These are phyloP conservation scores for Sebastes matsubarae DNA, from an alignment of 2,797 vertebrate species.

Conservation along the genomic window DNA sequence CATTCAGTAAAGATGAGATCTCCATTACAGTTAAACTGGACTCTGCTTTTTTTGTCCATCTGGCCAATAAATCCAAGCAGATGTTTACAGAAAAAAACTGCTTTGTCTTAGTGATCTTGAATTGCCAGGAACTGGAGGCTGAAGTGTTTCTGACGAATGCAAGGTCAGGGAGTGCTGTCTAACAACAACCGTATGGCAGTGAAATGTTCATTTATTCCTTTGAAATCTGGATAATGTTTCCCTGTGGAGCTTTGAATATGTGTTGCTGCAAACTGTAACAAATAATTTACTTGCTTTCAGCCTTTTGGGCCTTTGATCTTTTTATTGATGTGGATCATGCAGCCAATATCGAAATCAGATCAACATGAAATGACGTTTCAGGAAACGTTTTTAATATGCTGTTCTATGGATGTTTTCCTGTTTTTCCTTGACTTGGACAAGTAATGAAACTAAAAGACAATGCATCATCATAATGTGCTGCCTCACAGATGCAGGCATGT, in stretches of 20 bases:
- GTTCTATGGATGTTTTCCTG: not conserved
- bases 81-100: slow-evolving; percentile 60
- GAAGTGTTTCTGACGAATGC: slow-evolving; percentile 61
- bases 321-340: not conserved
- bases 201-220: slow-evolving; percentile 1
- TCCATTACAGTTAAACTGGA: slow-evolving; percentile 63
- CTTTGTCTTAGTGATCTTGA: slow-evolving; percentile 12
- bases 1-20: slow-evolving; percentile 53
- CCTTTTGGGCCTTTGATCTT: not conserved
- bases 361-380: not conserved
- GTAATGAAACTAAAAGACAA: not conserved
- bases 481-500: not conserved
- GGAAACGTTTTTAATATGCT: not conserved
- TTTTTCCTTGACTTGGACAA: not conserved
- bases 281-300: not conserved
- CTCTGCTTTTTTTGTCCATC: slow-evolving; percentile 69
- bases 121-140: slow-evolving; percentile 19
- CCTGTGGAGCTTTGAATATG: not conserved
- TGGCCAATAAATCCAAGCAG: slow-evolving; percentile 72
- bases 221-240: not conserved
- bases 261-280: not conserved
- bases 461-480: not conserved
- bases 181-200: slow-evolving; percentile 36
- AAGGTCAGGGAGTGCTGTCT: slow-evolving; percentile 29
- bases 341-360: not conserved